These are phyloP conservation scores for Polypedilum vanderplanki DNA, from an alignment of 1,140 invertebrate species.

Conservation along the genomic window DNA sequence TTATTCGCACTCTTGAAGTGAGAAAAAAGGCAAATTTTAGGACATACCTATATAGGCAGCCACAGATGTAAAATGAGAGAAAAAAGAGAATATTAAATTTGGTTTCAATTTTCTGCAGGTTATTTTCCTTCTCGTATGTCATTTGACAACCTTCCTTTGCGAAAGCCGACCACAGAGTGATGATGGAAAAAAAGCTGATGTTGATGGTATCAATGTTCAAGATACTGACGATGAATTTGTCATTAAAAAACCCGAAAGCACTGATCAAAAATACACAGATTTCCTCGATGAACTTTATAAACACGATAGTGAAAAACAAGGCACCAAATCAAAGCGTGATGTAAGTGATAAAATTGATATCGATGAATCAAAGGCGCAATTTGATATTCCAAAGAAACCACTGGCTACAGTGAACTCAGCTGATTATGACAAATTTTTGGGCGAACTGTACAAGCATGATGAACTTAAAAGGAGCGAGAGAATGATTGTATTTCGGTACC, in stretches of 20 bases:
- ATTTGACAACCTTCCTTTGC: background rate
- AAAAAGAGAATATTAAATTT: too few species aligned
- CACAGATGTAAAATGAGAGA: too few species aligned
- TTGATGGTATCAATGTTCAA: background rate
- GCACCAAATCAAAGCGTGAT: background rate
- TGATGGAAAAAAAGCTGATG: background rate
- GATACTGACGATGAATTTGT: constrained; percentile 15
- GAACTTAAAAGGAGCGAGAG: background rate
- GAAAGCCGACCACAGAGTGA: background rate
- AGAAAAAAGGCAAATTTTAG: too few species aligned
- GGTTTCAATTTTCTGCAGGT: too few species aligned
- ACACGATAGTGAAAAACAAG: background rate
- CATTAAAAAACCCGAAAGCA: background rate
- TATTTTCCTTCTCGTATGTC: background rate
- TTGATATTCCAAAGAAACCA: too few species aligned
- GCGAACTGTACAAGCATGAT: background rate
- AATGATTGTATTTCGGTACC: constrained; percentile 22
- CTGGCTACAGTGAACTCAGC: background rate
- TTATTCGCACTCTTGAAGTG: too few species aligned
- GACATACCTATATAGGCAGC: too few species aligned
- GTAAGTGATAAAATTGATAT: background rate
- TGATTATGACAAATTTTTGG: background rate
- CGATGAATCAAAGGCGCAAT: too few species aligned
- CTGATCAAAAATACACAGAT: background rate
- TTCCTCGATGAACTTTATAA: constrained; percentile 3